Evolutionary conservation across 2,797 vertebrate genomes (phyloP).

Genomic region (Helostoma temminkii): DNA sequence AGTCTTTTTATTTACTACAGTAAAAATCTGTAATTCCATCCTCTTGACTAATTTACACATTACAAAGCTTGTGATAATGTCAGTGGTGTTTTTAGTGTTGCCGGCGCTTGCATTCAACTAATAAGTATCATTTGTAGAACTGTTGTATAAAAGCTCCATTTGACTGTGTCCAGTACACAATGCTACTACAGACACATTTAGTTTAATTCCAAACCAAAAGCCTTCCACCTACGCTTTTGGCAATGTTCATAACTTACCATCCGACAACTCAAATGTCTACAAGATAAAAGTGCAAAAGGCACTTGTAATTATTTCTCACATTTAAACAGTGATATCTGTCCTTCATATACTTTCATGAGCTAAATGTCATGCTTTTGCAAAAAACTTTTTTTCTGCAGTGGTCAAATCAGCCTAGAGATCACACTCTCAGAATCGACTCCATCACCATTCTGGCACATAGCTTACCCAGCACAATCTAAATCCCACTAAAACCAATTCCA

Average conservation of each 20-base stretch:
- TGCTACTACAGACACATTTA: too few relatives aligned
- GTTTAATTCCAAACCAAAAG: too few relatives aligned
- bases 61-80: neutral
- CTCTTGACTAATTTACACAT: slow-evolving; percentile 5
- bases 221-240: too few relatives aligned
- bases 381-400: slow-evolving; percentile 20
- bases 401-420: slow-evolving; percentile 37
- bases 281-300: neutral
- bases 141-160: too few relatives aligned
- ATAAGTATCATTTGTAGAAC: too few relatives aligned
- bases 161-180: too few relatives aligned
- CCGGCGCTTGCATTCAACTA: too few relatives aligned
- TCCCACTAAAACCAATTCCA: slow-evolving; percentile 65
- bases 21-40: neutral
- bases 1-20: neutral
- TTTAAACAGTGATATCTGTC: neutral
- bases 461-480: slow-evolving; percentile 52
- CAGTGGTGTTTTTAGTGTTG: too few relatives aligned
- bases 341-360: neutral
- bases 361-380: neutral
- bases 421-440: slow-evolving; percentile 40
- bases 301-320: neutral
- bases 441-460: slow-evolving; percentile 36
- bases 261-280: neutral
- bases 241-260: too few relatives aligned